Evolutionary conservation across 2,113 vertebrate species (phyloP), one percentile per base, ranked within the genome.

Genomic region (Periophthalmus modestus): DNA sequence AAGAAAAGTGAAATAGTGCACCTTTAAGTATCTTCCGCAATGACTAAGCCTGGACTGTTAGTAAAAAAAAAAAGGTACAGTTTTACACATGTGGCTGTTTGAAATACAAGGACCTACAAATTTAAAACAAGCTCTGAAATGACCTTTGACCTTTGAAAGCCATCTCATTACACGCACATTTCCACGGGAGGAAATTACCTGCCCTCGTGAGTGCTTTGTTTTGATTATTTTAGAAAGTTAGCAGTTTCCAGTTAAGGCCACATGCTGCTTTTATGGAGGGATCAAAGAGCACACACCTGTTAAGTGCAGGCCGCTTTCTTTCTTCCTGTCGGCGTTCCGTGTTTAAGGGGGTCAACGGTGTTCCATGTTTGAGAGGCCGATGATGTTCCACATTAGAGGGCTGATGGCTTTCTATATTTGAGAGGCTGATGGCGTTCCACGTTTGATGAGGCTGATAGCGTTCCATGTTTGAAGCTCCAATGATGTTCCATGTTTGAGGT

Each of bases 401-500:
- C n/a, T 36, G 34, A 0, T 78, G 0, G 78, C 86, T 82, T 85
- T 85, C 77, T 87, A 74, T 58, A 83, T 85, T 88, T 36, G 34
- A 36, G 34, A 6, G n/a, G n/a, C n/a, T 36, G 34, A 36, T 36
- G 34, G 6, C 34, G 6, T 36, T 36, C 34, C 3, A 6, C 6
- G 34, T 36, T 36, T 36, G 34, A 66, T n/a, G 63, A 71, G 2
- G 11, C 67, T 88, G 59, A 89, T 86, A 80, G 48, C 75, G 77
- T 91, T 82, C 59, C 34, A 36, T 36, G 34, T 36, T 36, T 36
- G 34, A 36, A 6, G 34, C n/a, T 3, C 34, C 6, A 6, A 0
- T 78, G 0, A 77, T 87, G 83, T 85, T 85, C 77, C 87, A 74
- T 58, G 84, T 85, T 88, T n/a, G n/a, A n/a, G n/a, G n/a, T n/a